phyloP scores from a whole-genome alignment of 2,113 vertebrate genomes.

The Aphyosemion australe region DNA sequence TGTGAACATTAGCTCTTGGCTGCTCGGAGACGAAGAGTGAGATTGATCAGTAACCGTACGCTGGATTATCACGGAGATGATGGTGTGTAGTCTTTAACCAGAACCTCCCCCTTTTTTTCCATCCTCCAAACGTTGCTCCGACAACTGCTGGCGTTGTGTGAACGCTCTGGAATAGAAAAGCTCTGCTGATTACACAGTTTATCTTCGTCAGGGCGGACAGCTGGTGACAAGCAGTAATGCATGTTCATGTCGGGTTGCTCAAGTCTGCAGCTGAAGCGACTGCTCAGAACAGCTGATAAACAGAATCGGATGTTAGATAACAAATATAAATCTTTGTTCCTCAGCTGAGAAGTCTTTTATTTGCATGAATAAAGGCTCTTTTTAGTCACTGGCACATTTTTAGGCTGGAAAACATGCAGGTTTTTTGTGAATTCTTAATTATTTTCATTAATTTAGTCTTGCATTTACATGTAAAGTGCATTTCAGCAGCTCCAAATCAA shows the following conservation, averaged over 20 bases:
- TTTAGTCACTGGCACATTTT: too few relatives aligned
- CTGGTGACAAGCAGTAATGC: conserved; percentile 1
- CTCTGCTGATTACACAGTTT: conserved; percentile 20
- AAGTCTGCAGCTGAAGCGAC: neutral
- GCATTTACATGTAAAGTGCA: too few relatives aligned
- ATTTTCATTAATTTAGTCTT: too few relatives aligned
- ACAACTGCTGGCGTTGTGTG: conserved; percentile 29
- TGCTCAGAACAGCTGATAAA: conserved; percentile 4
- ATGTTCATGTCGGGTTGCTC: neutral
- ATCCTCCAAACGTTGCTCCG: conserved; percentile 12
- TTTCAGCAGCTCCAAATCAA: too few relatives aligned
- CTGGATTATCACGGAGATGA: conserved; percentile 39
- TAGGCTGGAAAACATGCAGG: too few relatives aligned
- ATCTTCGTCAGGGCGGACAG: neutral
- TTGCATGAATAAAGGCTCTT: too few relatives aligned
- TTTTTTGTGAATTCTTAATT: too few relatives aligned
- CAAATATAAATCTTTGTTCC: neutral
- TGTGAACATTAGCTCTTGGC: conserved; percentile 72
- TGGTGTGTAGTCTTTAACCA: conserved; percentile 37
- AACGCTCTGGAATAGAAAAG: conserved; percentile 17
- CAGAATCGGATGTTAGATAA: conserved; percentile 1
- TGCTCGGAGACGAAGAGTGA: conserved; percentile 9
- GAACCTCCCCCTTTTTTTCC: conserved; percentile 17
- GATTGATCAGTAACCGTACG: conserved; percentile 74
- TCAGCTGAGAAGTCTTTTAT: neutral